Conservation (phyloP, 2,113 vertebrate species). For the Elephantulus edwardii region DNA sequence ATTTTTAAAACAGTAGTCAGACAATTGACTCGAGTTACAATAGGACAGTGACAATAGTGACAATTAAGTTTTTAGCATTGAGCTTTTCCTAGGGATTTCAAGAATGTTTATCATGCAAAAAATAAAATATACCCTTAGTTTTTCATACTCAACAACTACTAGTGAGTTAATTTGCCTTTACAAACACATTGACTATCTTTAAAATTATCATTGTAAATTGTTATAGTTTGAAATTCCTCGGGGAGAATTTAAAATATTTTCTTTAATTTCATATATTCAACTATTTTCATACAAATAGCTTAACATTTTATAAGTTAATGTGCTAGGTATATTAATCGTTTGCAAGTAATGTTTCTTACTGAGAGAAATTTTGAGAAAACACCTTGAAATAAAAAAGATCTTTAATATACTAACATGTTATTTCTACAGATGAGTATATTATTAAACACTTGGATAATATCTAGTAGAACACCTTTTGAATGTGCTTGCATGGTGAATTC, state of each 20-base stretch:
- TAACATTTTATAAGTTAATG: not conserved
- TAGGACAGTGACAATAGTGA: not conserved
- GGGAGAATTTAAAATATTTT: slow-evolving; percentile 37
- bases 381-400: no score
- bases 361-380: not conserved
- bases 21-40: not conserved
- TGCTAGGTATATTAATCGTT: not conserved
- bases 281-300: not conserved
- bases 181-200: not conserved
- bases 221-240: not conserved
- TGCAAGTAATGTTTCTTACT: not conserved
- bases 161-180: slow-evolving; percentile 6
- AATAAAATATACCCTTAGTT: not conserved
- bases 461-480: no score
- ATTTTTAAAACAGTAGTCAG: no score
- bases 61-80: not conserved
- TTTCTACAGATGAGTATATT: no score
- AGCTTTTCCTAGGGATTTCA: not conserved
- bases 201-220: slow-evolving; percentile 5
- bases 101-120: not conserved
- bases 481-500: no score
- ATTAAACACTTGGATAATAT: no score
- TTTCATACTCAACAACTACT: not conserved
- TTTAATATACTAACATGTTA: no score
- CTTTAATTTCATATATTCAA: slow-evolving; percentile 2